phyloP scores from a whole-genome alignment of 2,888 invertebrate genomes.

The Nomada flava region DNA sequence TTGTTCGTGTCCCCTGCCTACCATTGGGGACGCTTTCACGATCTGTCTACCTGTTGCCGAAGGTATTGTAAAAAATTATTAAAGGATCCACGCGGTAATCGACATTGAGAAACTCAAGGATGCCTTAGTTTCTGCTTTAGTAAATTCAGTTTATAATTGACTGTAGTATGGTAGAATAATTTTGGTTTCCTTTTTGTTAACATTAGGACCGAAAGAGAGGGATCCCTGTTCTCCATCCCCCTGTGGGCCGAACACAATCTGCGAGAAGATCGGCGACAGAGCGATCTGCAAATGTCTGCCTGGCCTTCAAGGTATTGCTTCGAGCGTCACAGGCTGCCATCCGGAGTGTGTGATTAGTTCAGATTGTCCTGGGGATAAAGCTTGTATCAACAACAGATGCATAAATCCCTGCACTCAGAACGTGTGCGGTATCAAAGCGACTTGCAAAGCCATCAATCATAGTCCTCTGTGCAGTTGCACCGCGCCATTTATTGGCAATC shows the following conservation, averaged over 20 bases:
- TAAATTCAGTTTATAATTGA: background rate
- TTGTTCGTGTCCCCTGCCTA: constrained; percentile 89
- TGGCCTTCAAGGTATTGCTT: constrained; percentile 82
- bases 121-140: background rate
- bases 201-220: constrained; percentile 71
- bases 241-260: constrained; percentile 85
- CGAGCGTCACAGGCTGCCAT: constrained; percentile 84
- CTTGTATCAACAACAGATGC: constrained; percentile 93
- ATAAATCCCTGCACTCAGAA: constrained; percentile 92
- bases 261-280: constrained; percentile 82
- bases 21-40: constrained; percentile 91
- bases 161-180: no score
- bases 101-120: background rate
- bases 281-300: constrained; percentile 84
- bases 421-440: constrained; percentile 91
- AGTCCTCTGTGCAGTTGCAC: constrained; percentile 92
- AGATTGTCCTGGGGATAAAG: constrained; percentile 92
- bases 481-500: constrained; percentile 84
- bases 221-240: constrained; percentile 85
- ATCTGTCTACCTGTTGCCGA: constrained; percentile 85
- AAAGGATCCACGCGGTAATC: no score
- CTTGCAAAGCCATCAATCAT: constrained; percentile 91
- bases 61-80: constrained; percentile 56
- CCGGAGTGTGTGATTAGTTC: constrained; percentile 86
- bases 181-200: background rate